Conservation (phyloP, 2,797 vertebrate genomes). For the Poecilia picta region DNA sequence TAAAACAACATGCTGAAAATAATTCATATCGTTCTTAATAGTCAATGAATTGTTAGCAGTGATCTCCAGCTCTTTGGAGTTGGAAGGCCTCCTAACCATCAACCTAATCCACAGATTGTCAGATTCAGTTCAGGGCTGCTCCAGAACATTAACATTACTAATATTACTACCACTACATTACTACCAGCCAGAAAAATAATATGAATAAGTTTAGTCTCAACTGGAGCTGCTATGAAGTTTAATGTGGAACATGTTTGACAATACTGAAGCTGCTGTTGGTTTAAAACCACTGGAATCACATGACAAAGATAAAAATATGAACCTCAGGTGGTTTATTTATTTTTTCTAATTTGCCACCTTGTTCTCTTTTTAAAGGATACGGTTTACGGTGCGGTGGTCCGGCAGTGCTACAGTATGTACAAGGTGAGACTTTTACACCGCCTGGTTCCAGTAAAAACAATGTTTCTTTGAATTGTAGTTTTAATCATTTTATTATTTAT, state of each 20-base stretch:
- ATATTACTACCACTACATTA: no score
- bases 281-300: neutral
- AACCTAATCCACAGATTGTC: neutral
- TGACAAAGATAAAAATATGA: neutral
- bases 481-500: neutral
- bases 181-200: neutral
- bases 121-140: neutral
- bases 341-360: neutral
- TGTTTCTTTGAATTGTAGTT: neutral
- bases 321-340: neutral
- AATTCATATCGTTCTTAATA: no score
- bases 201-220: neutral
- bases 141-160: neutral
- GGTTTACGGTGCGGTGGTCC: slow-evolving; percentile 93
- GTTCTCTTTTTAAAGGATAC: slow-evolving; percentile 84
- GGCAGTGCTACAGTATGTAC: slow-evolving; percentile 98
- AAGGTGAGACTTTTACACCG: slow-evolving; percentile 82
- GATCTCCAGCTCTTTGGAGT: neutral
- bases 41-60: neutral
- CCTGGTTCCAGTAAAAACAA: neutral
- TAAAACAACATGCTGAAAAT: no score
- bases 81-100: neutral
- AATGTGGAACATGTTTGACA: neutral
- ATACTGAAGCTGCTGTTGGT: neutral
- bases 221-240: neutral